Evolutionary conservation across 2,797 vertebrate genomes (phyloP), one percentile per base, ranked within the genome.

Genomic region (Halcyon chelicuti): DNA sequence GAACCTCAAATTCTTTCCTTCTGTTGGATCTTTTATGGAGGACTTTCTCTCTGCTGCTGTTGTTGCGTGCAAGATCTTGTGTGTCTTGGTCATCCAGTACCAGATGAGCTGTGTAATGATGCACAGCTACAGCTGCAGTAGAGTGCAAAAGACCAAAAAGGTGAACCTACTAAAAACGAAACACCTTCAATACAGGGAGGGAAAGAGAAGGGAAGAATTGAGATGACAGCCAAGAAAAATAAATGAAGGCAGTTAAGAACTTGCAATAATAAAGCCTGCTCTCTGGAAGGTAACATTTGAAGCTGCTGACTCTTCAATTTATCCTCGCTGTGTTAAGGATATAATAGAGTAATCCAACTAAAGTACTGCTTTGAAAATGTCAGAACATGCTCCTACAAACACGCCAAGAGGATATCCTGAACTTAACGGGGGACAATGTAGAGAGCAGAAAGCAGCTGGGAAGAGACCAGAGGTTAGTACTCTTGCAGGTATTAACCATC

Each of bases 241-340:
- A 4, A 83, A 57, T 23, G 20, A 49, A 83, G 23, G 26, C 49
- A 55, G 26, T 26, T 35, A 12, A 52, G 60, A 65, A 74, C 86
- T 86, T 17, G 28, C 68, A 66, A n/a, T 57, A 54, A 63, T 58
- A 65, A 77, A 75, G 20, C 4, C 10, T 4, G 2, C 18, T 62
- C 71, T 63, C 72, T 68, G 86, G 87, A 86, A 58, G 9, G 39
- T 72, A 92, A 74, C 83, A 85, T 96, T 93, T 93, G 46, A 71
- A 96, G 49, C 39, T 86, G 88, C 90, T 95, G 96, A 90, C 82
- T 94, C 60, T 70, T 49, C 75, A 68, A 2, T 65, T 81, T 72
- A 49, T 46, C 67, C 68, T 75, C 37, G 44, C 22, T 85, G 63
- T 57, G 35, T 51, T 72, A 55, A 60, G 74, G 63, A 35, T 23